Percentiles rank a stretch among this genome's conserved stretches.
Evolutionary conservation across 2,113 vertebrate species (phyloP).

Genomic region (Nothobranchius furzeri): DNA sequence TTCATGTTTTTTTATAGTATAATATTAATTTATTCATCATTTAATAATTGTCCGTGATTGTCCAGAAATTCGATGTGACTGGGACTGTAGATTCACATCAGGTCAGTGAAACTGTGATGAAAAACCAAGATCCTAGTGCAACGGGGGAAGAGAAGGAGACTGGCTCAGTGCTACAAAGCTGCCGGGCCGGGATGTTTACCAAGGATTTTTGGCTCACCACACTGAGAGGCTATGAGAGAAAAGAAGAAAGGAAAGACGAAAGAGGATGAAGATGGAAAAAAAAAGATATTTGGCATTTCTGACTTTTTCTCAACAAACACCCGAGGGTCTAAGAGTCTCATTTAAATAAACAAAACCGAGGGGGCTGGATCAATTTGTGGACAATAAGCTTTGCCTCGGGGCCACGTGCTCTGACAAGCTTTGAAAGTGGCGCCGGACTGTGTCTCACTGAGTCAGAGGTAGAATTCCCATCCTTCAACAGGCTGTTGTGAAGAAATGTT

Average conservation of each 20-base stretch:
- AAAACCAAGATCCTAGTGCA: conserved; percentile 58
- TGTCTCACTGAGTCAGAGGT: conserved; percentile 60
- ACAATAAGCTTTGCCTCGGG: conserved; percentile 70
- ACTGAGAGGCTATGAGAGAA: conserved; percentile 67
- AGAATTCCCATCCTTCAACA: conserved; percentile 76
- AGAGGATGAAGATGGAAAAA: conserved; percentile 53
- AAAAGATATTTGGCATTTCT: conserved; percentile 76
- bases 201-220: conserved; percentile 74
- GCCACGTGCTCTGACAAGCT: conserved; percentile 61
- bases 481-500: conserved; percentile 57
- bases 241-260: conserved; percentile 73
- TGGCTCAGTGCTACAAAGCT: conserved; percentile 66
- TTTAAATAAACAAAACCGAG: conserved; percentile 80
- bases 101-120: conserved; percentile 48
- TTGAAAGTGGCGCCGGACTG: conserved; percentile 65
- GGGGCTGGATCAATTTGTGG: conserved; percentile 72
- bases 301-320: conserved; percentile 75
- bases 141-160: conserved; percentile 44
- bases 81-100: conserved; percentile 15
- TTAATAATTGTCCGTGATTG: neutral
- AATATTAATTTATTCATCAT: neutral
- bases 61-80: neutral
- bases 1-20: neutral
- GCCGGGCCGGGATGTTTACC: conserved; percentile 74
- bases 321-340: conserved; percentile 67